Conservation (phyloP, 2,113 vertebrate genomes). For the Podarcis raffonei region DNA sequence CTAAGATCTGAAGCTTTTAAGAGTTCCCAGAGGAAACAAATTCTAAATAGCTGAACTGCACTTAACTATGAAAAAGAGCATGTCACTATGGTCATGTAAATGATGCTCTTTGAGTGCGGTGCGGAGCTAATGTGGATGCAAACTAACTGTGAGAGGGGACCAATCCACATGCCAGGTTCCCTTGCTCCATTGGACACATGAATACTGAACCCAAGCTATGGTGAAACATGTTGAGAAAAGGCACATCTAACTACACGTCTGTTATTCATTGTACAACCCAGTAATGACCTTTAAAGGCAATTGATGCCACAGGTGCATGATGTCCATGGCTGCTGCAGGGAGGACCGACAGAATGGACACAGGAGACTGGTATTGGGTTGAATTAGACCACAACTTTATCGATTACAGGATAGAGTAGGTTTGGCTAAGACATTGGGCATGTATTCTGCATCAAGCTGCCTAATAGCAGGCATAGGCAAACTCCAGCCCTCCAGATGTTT, state of each 20-base stretch:
- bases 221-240: neutral
- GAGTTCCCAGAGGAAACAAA: slow-evolving; percentile 53
- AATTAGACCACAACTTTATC: no score
- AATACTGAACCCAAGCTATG: neutral
- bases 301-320: no score
- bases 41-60: slow-evolving; percentile 42
- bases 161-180: neutral
- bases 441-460: no score
- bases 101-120: neutral
- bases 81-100: neutral
- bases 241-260: neutral
- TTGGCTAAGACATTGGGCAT: no score
- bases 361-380: no score
- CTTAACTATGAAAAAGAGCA: slow-evolving; percentile 24
- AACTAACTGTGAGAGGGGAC: neutral
- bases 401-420: no score
- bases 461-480: no score
- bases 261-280: neutral
- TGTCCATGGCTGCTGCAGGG: no score
- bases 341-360: no score
- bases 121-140: neutral
- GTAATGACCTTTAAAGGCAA: neutral
- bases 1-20: slow-evolving; percentile 53
- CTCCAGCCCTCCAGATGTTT: no score
- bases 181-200: neutral